Base-by-base conservation (phyloP, 2,888 invertebrate genomes). In the Drosophila trichaetosa region DNA sequence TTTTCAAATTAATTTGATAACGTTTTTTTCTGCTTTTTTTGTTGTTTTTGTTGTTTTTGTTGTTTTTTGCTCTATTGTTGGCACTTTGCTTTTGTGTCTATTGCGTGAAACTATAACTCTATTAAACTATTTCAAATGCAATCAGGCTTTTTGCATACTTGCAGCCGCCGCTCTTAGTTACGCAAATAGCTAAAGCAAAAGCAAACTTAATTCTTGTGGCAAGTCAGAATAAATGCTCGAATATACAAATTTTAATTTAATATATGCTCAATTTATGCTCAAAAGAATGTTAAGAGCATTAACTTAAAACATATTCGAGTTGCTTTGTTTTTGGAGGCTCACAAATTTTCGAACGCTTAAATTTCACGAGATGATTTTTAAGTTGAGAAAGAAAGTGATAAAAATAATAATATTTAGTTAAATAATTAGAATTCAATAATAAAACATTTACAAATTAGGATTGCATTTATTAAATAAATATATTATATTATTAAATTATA, bases 1-100 rank as follows among this genome's bases (percentile, higher is more conserved):
- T 87, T 87, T 89, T 80, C 66, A 90, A 87, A 87, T 87, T 90
- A 87, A 87, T 87, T 87, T 87, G 77, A 86, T 87, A 87, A 79
- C 71, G 73, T 76, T 82, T 78, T 74, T 78, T 66, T 54, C 40
- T 11, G 5, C 5, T 62, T n/a, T n/a, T 24, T 27, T 27, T 27
- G 24, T 24, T 24, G 24, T 24, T 21, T n/a, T 24, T 11, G 10
- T 18, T 31, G 13, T 65, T 65, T 69, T 10, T 48, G 40, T 46
- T 49, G 40, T 24, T 49, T 49, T 16, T 49, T 18, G 10, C 57
- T 73, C 46, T 51, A 48, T 76, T 60, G 40, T 54, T 66, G 42
- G 34, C 60, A 58, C 57, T 56, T 67, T 34, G 40, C 40, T 40
- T 57, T 40, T 40, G 24, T 31, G 48, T 27, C 38, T 11, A 57